Conservation (phyloP, 2,888 invertebrate genomes). For the Salticus scenicus region DNA sequence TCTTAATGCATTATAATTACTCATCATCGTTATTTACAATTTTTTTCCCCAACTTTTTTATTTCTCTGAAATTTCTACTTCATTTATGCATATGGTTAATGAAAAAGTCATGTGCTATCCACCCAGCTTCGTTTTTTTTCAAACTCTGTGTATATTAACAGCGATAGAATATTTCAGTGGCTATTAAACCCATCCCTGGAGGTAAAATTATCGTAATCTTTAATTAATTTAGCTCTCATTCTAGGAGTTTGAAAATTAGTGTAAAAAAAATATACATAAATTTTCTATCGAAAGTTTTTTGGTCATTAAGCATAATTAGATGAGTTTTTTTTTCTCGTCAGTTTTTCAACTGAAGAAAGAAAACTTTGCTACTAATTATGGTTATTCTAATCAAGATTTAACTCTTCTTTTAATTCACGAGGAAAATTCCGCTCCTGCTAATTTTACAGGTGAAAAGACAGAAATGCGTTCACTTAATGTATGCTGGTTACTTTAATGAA, state of each 20-base stretch:
- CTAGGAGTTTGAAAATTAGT: background rate
- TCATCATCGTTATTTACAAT: too few species aligned
- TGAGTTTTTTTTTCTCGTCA: conserved; percentile 6
- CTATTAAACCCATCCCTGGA: background rate
- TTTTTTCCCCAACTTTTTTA: background rate
- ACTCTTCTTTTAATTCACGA: conserved; percentile 3
- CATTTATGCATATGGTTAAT: background rate
- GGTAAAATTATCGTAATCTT: conserved; percentile 19
- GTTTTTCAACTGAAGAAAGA: background rate
- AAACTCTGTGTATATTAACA: background rate
- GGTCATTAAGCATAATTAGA: conserved; percentile 19
- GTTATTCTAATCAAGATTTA: conserved; percentile 11
- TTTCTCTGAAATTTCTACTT: background rate
- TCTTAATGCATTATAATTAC: too few species aligned
- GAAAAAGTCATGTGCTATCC: background rate
- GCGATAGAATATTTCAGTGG: background rate
- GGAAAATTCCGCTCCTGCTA: background rate
- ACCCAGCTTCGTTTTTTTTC: background rate
- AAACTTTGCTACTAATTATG: conserved; percentile 9
- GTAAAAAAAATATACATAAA: conserved; percentile 10
- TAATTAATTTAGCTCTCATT: conserved; percentile 2
- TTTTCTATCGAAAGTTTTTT: conserved; percentile 12
- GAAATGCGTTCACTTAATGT: background rate
- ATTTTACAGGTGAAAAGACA: background rate
- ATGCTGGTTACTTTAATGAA: too few species aligned